Evolutionary conservation across 1,140 invertebrate genomes (phyloP), one percentile per base, ranked within the genome.

Genomic region (Latrodectus geometricus): DNA sequence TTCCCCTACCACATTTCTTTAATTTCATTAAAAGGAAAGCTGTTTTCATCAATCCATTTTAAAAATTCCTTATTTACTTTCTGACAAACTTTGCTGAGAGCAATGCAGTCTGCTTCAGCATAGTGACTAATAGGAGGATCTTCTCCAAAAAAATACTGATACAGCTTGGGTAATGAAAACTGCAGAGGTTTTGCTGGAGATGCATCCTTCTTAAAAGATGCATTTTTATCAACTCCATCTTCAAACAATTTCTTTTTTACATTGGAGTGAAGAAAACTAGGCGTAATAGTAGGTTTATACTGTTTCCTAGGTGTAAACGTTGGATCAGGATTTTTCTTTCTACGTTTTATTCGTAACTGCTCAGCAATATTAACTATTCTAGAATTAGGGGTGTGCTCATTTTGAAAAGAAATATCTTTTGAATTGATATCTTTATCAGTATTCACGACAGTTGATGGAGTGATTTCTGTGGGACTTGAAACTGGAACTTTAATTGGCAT

Each of bases 21-120:
- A 49, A 65, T 82, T 76, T 75, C 48, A 70, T 14, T 49, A 65
- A 87, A 87, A 23, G 78, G 56, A 52, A 14, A 14, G 14, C 70
- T 69, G 54, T 88, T 69, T 54, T 72, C 69, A 84, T 88, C 87
- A 15, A 88, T 78, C 87, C 87, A 88, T 50, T 68, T 21, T 54
- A 91, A 89, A 89, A 90, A 88, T 17, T 88, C 70, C 17, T 20
- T 87, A 50, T 66, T 72, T 11, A 88, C 56, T 82, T 88, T 86
- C 86, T 86, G 76, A 9, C 21, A 76, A 9, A 81, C 81, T 87
- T 88, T 86, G 15, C 81, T 65, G 14, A 88, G 23, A 61, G 66
- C 9, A 74, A 78, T 79, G 20, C 75, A 78, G n/a, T 88, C 87
- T 14, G 81, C 81, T 84, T 88, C 87, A 23, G 87, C 87, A 72